Evolutionary conservation across 2,113 vertebrate species (phyloP), one percentile per base, ranked within the genome.

Genomic region (Catharus minimus): DNA sequence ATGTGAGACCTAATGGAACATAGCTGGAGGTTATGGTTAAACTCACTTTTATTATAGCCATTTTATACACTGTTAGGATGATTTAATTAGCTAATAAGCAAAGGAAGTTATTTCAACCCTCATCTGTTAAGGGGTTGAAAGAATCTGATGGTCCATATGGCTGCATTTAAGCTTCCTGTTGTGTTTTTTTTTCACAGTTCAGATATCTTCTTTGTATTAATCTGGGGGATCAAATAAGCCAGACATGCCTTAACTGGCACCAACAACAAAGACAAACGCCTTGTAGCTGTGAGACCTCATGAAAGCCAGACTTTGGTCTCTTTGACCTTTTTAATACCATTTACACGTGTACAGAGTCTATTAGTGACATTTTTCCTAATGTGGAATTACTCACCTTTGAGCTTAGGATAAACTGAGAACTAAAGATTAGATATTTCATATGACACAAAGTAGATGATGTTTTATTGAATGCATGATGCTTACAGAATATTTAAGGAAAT

Each of bases 121-220:
- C 93, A 95, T 95, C 94, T 96, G 92, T 95, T 95, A 89, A 88
- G 80, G 89, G 82, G 88, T 95, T 97, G 94, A 97, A 96, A 96
- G 95, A 86, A 95, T 96, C 94, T 90, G 90, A 96, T 94, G 79
- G 92, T 95, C 94, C 95, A 95, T 95, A 95, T 96, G 94, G 96
- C 94, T 96, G 88, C 88, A 92, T 97, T 97, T 96, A 96, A 94
- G 94, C 95, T 97, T 97, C 96, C 97, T 97, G 95, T 96, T 97
- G 91, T 91, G 93, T 38, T 92, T 82, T 93, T 90, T 91, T 92
- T 96, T 96, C 93, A 84, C 94, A 96, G 94, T 96, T 96, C 90
- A 82, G 93, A 95, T 95, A 93, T 97, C 92, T 96, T 97, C 96
- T 95, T 95, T 89, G 92, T 96, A 96, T 95, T 94, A 95, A 97